Evolutionary conservation across 2,888 invertebrate genomes (phyloP).

Genomic region (Agrochola lychnidis): DNA sequence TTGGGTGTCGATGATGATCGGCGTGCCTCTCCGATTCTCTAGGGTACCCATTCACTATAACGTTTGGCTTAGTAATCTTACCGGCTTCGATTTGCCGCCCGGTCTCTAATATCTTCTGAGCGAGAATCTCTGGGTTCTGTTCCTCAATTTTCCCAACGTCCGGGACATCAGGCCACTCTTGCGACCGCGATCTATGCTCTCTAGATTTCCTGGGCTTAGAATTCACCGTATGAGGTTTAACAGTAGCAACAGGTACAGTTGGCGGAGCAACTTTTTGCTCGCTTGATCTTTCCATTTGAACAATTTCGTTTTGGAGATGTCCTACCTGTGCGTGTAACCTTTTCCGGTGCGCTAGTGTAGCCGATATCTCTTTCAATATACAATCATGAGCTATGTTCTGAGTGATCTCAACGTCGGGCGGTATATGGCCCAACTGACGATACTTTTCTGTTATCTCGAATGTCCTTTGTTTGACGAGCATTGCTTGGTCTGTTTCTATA

Average conservation of each 20-base stretch:
- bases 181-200: constrained; percentile 95
- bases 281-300: constrained; percentile 93
- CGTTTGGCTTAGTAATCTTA: constrained; percentile 90
- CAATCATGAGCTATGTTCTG: constrained; percentile 94
- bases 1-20: constrained; percentile 72
- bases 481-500: constrained; percentile 94
- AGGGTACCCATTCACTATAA: constrained; percentile 84
- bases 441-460: constrained; percentile 94
- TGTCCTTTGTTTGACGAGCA: constrained; percentile 93
- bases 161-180: constrained; percentile 98
- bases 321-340: constrained; percentile 95
- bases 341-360: constrained; percentile 95
- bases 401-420: constrained; percentile 91
- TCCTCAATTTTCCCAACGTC: constrained; percentile 97
- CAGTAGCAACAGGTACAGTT: constrained; percentile 83
- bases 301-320: constrained; percentile 94
- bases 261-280: constrained; percentile 89
- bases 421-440: constrained; percentile 89
- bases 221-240: constrained; percentile 86
- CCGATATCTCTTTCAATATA: constrained; percentile 96
- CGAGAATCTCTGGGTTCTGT: constrained; percentile 97
- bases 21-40: constrained; percentile 79
- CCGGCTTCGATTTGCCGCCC: constrained; percentile 97
- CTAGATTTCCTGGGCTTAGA: constrained; percentile 89
- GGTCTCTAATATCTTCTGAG: constrained; percentile 97